Evolutionary conservation across 2,888 invertebrate species (phyloP).

Genomic region (Drosophila neotestacea): DNA sequence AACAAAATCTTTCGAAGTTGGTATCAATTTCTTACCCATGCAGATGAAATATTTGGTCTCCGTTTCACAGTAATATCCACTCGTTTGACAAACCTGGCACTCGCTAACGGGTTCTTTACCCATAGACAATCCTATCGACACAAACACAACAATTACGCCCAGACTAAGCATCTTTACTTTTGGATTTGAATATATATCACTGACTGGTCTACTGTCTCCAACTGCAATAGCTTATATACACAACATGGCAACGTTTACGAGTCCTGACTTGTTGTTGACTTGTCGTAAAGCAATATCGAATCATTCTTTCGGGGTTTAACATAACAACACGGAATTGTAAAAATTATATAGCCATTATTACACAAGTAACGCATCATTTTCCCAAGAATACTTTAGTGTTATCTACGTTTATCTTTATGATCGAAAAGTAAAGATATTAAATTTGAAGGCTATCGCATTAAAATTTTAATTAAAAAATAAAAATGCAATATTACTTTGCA

Average conservation of each 20-base stretch:
- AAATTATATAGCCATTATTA: constrained; percentile 14
- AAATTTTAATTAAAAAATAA: neutral
- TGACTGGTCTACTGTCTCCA: constrained; percentile 19
- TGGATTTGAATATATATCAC: constrained; percentile 8
- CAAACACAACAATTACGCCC: constrained; percentile 20
- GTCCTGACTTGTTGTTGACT: constrained; percentile 34
- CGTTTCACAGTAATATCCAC: constrained; percentile 32
- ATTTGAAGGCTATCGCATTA: too few species aligned
- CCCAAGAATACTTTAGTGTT: constrained; percentile 17
- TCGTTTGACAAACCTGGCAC: constrained; percentile 35
- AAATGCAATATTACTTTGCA: constrained; percentile 65
- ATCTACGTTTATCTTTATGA: constrained; percentile 27
- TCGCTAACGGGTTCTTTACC: neutral
- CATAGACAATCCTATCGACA: neutral
- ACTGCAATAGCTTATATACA: constrained; percentile 38
- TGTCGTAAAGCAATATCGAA: constrained; percentile 48
- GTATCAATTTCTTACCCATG: constrained; percentile 31
- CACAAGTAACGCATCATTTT: neutral
- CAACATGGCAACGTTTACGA: constrained; percentile 22
- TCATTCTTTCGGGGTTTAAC: constrained; percentile 17
- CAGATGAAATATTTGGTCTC: constrained; percentile 41
- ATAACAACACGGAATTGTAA: constrained; percentile 14
- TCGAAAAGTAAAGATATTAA: neutral
- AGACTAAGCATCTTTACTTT: constrained; percentile 24
- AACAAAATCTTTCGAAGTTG: neutral